Conservation (phyloP, 2,888 invertebrate species). For the Cataglyphis altisquamis region DNA sequence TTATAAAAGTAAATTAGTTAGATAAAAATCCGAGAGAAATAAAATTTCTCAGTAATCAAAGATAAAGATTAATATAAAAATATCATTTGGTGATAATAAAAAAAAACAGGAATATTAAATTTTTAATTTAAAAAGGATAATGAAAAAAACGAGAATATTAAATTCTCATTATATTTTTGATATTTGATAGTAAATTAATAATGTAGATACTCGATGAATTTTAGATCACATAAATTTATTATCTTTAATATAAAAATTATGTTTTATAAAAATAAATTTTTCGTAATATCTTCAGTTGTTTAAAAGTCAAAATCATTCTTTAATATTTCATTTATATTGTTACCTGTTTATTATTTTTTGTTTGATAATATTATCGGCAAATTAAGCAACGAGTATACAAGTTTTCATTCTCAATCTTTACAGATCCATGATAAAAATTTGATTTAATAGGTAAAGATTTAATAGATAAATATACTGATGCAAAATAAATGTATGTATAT, state of each 20-base stretch:
- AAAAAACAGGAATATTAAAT: neutral
- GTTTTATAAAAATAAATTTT: neutral
- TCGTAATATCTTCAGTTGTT: neutral
- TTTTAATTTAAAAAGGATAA: too few species aligned
- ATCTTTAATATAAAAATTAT: neutral
- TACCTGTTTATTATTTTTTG: neutral
- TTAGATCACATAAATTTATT: neutral
- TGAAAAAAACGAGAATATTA: neutral
- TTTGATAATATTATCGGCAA: neutral
- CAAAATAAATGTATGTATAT: neutral
- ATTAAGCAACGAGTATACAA: neutral
- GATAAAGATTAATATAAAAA: neutral
- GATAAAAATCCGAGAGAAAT: neutral
- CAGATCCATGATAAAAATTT: neutral
- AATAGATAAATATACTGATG: neutral
- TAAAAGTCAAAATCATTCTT: neutral
- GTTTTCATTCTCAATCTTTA: neutral
- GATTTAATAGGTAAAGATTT: constrained; percentile 1
- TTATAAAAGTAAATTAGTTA: neutral
- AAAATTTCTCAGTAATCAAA: neutral
- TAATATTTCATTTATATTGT: neutral
- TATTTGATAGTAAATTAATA: neutral
- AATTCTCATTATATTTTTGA: neutral
- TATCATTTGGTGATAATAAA: neutral
- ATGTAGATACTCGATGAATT: neutral